A percentile compares a stretch with the other conserved stretches of the same genome.
These are phyloP conservation scores for Congeria kusceri DNA, from an alignment of 2,888 invertebrate species.

Conservation along the genomic window DNA sequence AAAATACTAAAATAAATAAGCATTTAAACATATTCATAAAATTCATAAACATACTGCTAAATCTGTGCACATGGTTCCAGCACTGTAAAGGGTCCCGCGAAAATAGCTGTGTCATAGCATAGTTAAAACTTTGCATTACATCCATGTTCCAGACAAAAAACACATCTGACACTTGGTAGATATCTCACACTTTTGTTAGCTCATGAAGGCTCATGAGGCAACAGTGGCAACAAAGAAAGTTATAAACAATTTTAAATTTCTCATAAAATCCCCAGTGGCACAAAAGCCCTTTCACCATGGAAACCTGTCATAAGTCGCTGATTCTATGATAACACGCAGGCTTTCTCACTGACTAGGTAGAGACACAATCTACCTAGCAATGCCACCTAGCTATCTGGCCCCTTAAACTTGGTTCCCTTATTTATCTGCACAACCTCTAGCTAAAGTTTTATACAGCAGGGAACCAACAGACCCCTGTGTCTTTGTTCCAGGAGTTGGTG, in stretches of 20 bases:
- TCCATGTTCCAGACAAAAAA: conserved; percentile 17
- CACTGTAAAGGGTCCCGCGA: conserved; percentile 19
- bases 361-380: conserved; percentile 10
- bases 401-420: background rate
- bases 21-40: background rate
- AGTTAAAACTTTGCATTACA: conserved; percentile 41
- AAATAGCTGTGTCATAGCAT: conserved; percentile 29
- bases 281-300: conserved; percentile 61
- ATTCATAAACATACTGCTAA: conserved; percentile 16
- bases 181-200: too few species aligned
- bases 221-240: conserved; percentile 66
- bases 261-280: conserved; percentile 64
- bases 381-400: background rate
- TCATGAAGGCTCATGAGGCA: conserved; percentile 32
- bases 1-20: too few species aligned
- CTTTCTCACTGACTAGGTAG: conserved; percentile 54
- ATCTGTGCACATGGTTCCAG: conserved; percentile 27
- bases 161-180: too few species aligned
- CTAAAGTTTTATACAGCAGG: background rate
- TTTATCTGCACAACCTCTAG: background rate
- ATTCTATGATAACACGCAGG: conserved; percentile 62
- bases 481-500: conserved; percentile 2
- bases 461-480: background rate
- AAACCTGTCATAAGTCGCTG: conserved; percentile 66
- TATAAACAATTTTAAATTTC: conserved; percentile 55